Conservation (phyloP, 2,888 invertebrate species). For the Synergus umbraculus region DNA sequence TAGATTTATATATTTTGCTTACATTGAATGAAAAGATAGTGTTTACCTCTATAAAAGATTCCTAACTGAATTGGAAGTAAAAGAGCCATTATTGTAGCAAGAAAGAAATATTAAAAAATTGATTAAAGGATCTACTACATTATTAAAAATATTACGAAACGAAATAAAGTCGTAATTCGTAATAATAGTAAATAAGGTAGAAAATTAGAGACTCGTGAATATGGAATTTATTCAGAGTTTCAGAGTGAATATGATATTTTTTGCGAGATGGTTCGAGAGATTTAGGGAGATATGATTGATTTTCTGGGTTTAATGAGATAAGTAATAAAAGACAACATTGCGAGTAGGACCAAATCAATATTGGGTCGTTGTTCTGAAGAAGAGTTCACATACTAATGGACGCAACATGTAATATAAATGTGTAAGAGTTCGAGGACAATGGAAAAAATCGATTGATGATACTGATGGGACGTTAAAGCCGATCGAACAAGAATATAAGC, state of each 20-base stretch:
- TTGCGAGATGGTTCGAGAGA: not conserved
- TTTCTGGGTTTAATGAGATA: not conserved
- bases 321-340: slow-evolving; percentile 40
- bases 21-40: not conserved
- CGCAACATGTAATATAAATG: slow-evolving; percentile 43
- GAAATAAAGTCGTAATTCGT: no score
- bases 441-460: slow-evolving; percentile 54
- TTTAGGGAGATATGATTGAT: not conserved
- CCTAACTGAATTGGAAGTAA: not conserved
- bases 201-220: not conserved
- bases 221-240: not conserved
- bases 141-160: not conserved
- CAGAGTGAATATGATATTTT: not conserved
- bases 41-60: not conserved
- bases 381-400: slow-evolving; percentile 44
- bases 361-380: slow-evolving; percentile 58
- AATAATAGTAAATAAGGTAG: not conserved
- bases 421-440: slow-evolving; percentile 53
- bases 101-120: not conserved
- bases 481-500: slow-evolving; percentile 41
- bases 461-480: slow-evolving; percentile 48
- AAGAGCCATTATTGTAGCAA: not conserved
- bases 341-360: slow-evolving; percentile 51
- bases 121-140: not conserved
- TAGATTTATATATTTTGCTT: not conserved